These are phyloP conservation scores for Scolopax mira DNA, from an alignment of 2,113 vertebrate species.

Conservation along the genomic window DNA sequence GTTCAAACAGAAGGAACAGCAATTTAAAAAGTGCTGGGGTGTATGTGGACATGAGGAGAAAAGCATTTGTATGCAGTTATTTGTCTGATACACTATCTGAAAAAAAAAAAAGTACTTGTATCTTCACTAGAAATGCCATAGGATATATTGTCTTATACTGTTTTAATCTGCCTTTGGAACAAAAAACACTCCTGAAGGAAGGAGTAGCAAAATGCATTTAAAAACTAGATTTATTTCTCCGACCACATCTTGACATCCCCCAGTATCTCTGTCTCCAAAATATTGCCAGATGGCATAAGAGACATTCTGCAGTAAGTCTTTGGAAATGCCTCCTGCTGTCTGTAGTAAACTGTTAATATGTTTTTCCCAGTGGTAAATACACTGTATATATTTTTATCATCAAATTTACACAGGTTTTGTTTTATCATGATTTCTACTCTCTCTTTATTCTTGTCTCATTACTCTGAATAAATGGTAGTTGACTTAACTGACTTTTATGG, in stretches of 20 bases:
- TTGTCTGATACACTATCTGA: not conserved
- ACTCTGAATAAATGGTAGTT: not conserved
- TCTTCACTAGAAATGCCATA: not conserved
- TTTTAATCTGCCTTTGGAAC: not conserved
- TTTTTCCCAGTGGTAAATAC: not conserved
- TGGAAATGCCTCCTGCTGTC: not conserved
- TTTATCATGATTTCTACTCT: not conserved
- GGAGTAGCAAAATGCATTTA: not conserved
- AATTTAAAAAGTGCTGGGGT: not conserved
- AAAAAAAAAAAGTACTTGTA: not conserved
- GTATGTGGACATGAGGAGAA: fast-evolving
- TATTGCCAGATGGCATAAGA: not conserved
- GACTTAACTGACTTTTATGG: not conserved
- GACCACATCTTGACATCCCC: not conserved
- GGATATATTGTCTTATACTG: not conserved
- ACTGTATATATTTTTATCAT: not conserved
- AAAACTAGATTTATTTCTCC: not conserved
- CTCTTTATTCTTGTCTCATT: not conserved
- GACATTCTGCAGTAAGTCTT: not conserved
- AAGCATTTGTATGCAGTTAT: not conserved
- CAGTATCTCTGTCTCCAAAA: not conserved
- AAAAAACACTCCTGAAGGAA: not conserved
- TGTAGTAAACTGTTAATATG: not conserved
- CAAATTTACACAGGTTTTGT: not conserved
- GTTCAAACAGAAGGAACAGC: not conserved